Evolutionary conservation across 1,140 invertebrate species (phyloP).

Genomic region (Helicoverpa zea): DNA sequence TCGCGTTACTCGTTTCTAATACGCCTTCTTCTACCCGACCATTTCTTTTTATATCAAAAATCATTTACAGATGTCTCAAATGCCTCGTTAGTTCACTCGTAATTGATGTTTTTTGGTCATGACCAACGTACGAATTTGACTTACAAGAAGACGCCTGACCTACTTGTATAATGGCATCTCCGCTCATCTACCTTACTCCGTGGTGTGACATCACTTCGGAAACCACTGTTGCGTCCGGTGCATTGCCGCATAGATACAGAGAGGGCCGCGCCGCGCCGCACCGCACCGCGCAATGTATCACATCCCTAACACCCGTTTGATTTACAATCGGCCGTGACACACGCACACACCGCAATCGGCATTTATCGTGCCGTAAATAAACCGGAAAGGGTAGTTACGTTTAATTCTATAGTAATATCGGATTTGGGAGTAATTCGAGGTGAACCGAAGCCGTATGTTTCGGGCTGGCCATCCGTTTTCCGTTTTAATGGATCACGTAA

Average conservation of each 20-base stretch:
- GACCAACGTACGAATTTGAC: too few relatives aligned
- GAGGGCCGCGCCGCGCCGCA: background rate
- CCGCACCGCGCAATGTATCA: conserved; percentile 17
- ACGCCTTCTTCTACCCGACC: too few relatives aligned
- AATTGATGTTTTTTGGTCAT: too few relatives aligned
- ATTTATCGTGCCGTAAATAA: conserved; percentile 38
- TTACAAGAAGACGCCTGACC: too few relatives aligned
- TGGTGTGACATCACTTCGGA: conserved; percentile 2
- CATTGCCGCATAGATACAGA: background rate
- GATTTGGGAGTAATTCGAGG: conserved; percentile 18
- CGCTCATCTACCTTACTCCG: background rate
- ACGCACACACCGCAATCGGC: conserved; percentile 37
- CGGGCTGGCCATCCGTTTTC: background rate
- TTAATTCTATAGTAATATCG: conserved; percentile 35
- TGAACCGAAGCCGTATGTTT: conserved; percentile 11
- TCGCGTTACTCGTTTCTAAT: too few relatives aligned
- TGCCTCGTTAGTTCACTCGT: too few relatives aligned
- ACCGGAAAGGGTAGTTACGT: conserved; percentile 36
- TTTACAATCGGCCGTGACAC: conserved; percentile 31
- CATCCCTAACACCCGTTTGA: conserved; percentile 32
- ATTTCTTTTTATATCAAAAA: too few relatives aligned
- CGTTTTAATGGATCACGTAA: too few relatives aligned
- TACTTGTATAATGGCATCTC: too few relatives aligned
- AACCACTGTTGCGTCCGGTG: conserved; percentile 1
- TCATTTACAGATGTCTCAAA: too few relatives aligned